phyloP scores from a whole-genome alignment of 2,888 invertebrate species.

The Meta bourneti region DNA sequence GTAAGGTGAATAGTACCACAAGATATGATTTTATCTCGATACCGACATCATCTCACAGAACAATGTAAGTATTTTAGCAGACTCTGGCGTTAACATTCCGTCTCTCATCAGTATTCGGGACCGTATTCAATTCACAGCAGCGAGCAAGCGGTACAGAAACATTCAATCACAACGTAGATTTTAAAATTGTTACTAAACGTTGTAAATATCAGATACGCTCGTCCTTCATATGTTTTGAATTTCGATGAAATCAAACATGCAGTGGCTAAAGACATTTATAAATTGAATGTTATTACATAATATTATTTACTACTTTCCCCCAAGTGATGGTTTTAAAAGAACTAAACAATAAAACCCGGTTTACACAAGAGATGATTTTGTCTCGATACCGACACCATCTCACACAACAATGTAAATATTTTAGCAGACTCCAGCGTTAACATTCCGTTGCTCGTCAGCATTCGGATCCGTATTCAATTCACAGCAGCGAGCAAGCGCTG shows the following conservation, averaged over 20 bases:
- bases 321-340: too few relatives aligned
- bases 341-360: too few relatives aligned
- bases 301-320: too few relatives aligned
- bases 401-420: constrained; percentile 46
- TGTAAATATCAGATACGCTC: too few relatives aligned
- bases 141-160: constrained; percentile 35
- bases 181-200: too few relatives aligned
- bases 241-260: too few relatives aligned
- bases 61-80: constrained; percentile 52
- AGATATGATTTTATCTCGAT: constrained; percentile 10
- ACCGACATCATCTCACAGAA: constrained; percentile 28
- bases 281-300: too few relatives aligned
- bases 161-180: too few relatives aligned
- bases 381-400: constrained; percentile 35
- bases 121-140: constrained; percentile 55
- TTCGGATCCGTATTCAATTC: constrained; percentile 32
- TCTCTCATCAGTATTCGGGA: constrained; percentile 22
- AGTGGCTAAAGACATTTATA: too few relatives aligned
- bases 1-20: too few relatives aligned
- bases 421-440: constrained; percentile 20
- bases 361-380: constrained; percentile 2
- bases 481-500: constrained; percentile 51
- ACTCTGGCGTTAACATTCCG: constrained; percentile 9
- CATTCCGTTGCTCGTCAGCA: constrained; percentile 33
- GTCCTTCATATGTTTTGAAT: too few relatives aligned